Percentiles rank a stretch among this genome's conserved stretches.
Conservation (phyloP, 2,797 vertebrate species). For the Erethizon dorsatum region DNA sequence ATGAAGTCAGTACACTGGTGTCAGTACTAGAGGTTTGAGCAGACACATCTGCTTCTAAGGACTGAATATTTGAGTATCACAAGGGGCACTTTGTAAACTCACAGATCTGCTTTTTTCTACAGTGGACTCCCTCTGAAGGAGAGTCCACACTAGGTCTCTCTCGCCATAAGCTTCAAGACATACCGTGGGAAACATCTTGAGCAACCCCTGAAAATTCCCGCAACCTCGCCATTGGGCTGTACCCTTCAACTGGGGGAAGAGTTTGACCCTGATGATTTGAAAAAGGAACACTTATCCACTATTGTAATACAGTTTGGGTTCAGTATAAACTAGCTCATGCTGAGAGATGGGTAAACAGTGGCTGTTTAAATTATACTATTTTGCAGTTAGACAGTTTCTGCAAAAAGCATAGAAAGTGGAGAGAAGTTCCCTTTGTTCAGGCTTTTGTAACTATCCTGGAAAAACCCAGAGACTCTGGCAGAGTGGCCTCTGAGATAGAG, state of each 20-base stretch:
- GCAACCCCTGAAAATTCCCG: background rate
- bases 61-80: background rate
- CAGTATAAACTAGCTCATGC: background rate
- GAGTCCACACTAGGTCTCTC: background rate
- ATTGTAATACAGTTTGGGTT: background rate
- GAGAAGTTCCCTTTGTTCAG: background rate
- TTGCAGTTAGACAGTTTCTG: background rate
- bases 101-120: background rate
- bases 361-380: background rate
- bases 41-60: background rate
- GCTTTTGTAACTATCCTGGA: background rate
- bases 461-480: background rate
- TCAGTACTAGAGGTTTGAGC: background rate
- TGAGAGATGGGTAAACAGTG: background rate
- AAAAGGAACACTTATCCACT: background rate
- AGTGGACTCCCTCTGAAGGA: background rate
- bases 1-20: background rate
- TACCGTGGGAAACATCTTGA: background rate
- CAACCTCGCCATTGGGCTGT: background rate
- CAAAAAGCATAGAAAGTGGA: no score
- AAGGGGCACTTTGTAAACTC: background rate
- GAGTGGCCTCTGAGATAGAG: background rate
- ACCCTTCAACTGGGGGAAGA: background rate
- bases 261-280: background rate
- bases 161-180: background rate